Conservation (phyloP, 2,113 vertebrate species). For the Polyodon spathula region DNA sequence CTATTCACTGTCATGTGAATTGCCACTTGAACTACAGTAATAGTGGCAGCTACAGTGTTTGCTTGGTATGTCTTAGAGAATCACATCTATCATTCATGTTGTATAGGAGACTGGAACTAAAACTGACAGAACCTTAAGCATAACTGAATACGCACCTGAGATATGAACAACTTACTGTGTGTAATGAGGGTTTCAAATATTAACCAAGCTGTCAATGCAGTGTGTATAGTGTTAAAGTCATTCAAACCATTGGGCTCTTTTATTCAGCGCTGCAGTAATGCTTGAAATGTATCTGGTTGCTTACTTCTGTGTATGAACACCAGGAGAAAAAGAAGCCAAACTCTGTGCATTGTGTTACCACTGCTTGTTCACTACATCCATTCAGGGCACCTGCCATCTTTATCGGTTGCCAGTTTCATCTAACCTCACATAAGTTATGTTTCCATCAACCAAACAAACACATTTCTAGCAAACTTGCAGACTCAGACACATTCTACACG, state of each 20-base stretch:
- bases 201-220: slow-evolving; percentile 38
- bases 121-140: slow-evolving; percentile 24
- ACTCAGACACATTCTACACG: too few species aligned
- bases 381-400: too few species aligned
- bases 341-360: too few species aligned
- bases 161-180: slow-evolving; percentile 36
- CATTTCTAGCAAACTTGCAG: too few species aligned
- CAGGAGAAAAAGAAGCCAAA: too few species aligned
- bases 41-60: slow-evolving; percentile 13
- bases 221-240: slow-evolving; percentile 41
- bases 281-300: too few species aligned
- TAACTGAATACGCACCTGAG: slow-evolving; percentile 49
- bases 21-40: slow-evolving; percentile 4
- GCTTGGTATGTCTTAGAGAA: too few species aligned
- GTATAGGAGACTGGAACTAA: slow-evolving; percentile 25
- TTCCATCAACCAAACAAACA: too few species aligned
- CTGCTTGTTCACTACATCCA: too few species aligned
- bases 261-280: slow-evolving; percentile 20
- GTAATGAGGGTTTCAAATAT: slow-evolving; percentile 47
- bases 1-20: slow-evolving; percentile 13
- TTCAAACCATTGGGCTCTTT: slow-evolving; percentile 42
- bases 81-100: slow-evolving; percentile 1
- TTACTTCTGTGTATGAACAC: too few species aligned
- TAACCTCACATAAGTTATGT: too few species aligned
- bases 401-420: too few species aligned